Conservation (phyloP, 2,113 vertebrate species). For the Zingel zingel region DNA sequence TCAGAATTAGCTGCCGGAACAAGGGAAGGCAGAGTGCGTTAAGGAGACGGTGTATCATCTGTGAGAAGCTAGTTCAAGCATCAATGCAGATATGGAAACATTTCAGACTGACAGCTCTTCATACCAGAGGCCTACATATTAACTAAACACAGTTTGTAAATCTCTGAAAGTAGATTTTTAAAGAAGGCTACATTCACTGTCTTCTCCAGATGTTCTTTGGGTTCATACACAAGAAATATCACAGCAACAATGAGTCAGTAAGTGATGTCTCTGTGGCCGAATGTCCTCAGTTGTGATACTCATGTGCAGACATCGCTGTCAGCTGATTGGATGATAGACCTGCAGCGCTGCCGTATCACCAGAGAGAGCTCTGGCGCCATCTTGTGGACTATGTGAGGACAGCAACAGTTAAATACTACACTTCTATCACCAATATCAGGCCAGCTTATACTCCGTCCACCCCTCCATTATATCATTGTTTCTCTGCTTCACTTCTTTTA, state of each 20-base stretch:
- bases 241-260: conserved; percentile 15
- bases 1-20: conserved; percentile 50
- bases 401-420: not conserved
- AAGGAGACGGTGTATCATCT: conserved; percentile 9
- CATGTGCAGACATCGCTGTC: not conserved
- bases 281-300: not conserved
- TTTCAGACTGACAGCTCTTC: conserved; percentile 32
- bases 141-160: not conserved
- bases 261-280: not conserved
- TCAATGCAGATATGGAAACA: not conserved
- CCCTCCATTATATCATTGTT: not conserved
- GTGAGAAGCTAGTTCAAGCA: not conserved
- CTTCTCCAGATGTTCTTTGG: not conserved
- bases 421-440: too few relatives aligned
- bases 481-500: not conserved
- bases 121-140: not conserved
- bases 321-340: conserved; percentile 1
- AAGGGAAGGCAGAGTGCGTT: conserved; percentile 25
- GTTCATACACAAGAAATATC: not conserved
- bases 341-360: not conserved
- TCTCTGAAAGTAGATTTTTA: not conserved
- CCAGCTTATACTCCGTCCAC: not conserved
- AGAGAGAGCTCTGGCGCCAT: conserved; percentile 57
- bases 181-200: not conserved
- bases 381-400: conserved; percentile 41